A percentile compares a stretch with the other conserved stretches of the same genome.
phyloP scores from a whole-genome alignment of 2,113 vertebrate species.

The Typhlomys cinereus region DNA sequence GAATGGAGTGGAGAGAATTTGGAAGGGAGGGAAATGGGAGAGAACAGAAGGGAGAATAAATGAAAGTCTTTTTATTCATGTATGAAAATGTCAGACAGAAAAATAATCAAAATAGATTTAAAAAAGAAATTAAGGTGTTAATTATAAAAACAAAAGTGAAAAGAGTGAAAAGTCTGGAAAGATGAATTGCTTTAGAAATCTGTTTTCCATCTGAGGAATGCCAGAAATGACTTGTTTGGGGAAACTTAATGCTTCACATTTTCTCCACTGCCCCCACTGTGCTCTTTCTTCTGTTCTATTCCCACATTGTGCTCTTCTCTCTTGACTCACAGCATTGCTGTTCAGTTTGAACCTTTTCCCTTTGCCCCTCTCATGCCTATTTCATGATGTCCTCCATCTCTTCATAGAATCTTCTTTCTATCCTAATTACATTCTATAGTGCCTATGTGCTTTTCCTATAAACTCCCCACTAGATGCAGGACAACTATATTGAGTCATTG shows the following conservation, averaged over 20 bases:
- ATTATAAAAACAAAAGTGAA: neutral
- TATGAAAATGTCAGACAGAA: no score
- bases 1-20: no score
- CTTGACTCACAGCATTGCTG: neutral
- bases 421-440: no score
- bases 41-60: no score
- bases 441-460: no score
- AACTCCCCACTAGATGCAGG: no score
- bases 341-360: slow-evolving; percentile 28
- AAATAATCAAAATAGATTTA: no score
- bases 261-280: neutral
- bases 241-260: neutral
- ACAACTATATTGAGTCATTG: neutral
- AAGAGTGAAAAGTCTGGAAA: slow-evolving; percentile 19
- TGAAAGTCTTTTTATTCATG: no score
- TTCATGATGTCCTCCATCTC: neutral
- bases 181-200: slow-evolving; percentile 18
- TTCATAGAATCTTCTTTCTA: slow-evolving; percentile 31
- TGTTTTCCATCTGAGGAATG: neutral
- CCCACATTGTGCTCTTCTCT: neutral
- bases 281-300: neutral
- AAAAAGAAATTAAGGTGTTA: no score
- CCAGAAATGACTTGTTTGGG: slow-evolving; percentile 9
- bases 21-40: no score
- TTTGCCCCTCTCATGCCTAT: neutral